Conservation (phyloP, 1,140 invertebrate genomes). For the Nylanderia fulva region DNA sequence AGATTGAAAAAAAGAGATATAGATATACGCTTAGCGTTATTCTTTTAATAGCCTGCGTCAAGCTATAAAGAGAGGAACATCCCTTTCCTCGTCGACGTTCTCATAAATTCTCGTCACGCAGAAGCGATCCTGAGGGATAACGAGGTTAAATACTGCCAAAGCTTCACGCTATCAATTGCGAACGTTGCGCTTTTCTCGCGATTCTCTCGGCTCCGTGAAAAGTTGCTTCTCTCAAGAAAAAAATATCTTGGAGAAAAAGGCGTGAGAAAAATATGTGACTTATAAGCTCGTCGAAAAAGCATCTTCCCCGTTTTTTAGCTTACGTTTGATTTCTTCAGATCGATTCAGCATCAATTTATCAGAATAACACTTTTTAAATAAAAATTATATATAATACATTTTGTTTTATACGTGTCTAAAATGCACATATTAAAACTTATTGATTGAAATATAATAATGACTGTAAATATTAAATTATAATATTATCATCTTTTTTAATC, state of each 20-base stretch:
- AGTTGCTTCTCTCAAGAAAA: neutral
- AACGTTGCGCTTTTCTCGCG: slow-evolving; percentile 34
- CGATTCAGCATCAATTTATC: neutral
- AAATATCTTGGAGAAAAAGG: neutral
- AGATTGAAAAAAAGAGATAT: slow-evolving; percentile 6
- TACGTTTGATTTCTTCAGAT: neutral
- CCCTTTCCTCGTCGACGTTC: neutral
- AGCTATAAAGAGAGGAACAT: slow-evolving; percentile 16
- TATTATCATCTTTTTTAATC: neutral
- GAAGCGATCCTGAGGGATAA: slow-evolving; percentile 31
- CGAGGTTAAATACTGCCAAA: slow-evolving; percentile 38
- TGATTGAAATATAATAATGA: neutral
- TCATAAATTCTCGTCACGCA: slow-evolving; percentile 52
- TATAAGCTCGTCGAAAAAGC: neutral
- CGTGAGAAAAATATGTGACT: neutral
- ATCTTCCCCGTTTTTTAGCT: neutral
- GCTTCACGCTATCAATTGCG: slow-evolving; percentile 44
- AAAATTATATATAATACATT: neutral
- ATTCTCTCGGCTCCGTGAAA: neutral
- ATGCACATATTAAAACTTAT: neutral
- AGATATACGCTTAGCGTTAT: slow-evolving; percentile 1
- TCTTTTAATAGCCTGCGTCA: slow-evolving; percentile 13
- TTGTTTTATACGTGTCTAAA: neutral
- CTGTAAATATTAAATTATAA: neutral
- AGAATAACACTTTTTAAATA: neutral